A percentile compares a stretch with the other conserved stretches of the same genome.
Evolutionary conservation across 2,797 vertebrate genomes (phyloP).

Genomic region (Chromobotia macracanthus): DNA sequence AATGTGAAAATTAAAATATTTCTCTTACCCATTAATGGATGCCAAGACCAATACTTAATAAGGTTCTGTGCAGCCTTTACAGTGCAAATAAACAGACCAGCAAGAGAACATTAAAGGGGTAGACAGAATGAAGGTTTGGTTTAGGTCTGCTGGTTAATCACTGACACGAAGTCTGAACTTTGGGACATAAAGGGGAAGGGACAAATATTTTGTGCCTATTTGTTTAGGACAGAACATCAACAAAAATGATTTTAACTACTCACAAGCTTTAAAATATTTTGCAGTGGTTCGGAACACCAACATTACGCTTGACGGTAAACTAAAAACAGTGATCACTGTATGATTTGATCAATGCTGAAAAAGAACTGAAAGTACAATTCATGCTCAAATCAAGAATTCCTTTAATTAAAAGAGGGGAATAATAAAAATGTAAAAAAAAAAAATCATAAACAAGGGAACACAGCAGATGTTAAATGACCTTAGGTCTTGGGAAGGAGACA

Average conservation of each 20-base stretch:
- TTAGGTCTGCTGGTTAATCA: conserved; percentile 69
- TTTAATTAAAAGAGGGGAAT: too few species aligned
- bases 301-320: neutral
- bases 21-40: conserved; percentile 1
- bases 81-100: conserved; percentile 8
- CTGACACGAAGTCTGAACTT: conserved; percentile 63
- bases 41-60: neutral
- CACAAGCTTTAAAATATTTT: neutral
- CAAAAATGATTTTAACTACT: neutral
- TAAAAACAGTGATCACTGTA: too few species aligned
- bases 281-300: neutral
- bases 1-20: neutral
- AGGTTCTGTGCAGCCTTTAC: neutral
- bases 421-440: neutral
- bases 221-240: neutral
- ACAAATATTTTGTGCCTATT: conserved; percentile 65
- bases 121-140: conserved; percentile 42
- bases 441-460: conserved; percentile 1
- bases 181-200: conserved; percentile 37
- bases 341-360: too few species aligned
- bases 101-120: neutral
- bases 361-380: too few species aligned
- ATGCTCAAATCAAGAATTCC: too few species aligned
- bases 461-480: conserved; percentile 38
- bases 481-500: conserved; percentile 27